Base-by-base conservation (phyloP, 2,797 vertebrate species). In the Xyrichtys novacula region DNA sequence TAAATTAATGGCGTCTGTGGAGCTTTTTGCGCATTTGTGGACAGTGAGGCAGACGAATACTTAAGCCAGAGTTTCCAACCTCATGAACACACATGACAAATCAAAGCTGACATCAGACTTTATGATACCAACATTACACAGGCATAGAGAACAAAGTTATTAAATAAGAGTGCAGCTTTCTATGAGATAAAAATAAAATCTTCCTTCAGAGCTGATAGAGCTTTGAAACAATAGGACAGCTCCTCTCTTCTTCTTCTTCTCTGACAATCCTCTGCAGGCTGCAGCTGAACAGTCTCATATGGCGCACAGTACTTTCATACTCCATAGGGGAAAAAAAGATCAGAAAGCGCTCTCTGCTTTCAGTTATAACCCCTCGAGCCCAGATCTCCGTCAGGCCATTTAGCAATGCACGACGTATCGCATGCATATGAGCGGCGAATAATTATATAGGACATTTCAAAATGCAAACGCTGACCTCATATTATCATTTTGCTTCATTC, bases 321-420 rank as follows among this genome's bases (percentile, higher is more conserved):
- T 48, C 22, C 1, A 46, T 22, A 32, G 31, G 15, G 16, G 43
- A 43, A 43, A 52, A 56, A 52, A 49, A 49, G 64, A 65, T 59
- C 6, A 63, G 28, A 70, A 61, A 57, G 57, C 40, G 54, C 56
- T 56, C 47, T 43, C 58, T n/a, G 44, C 47, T 83, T 71, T 78
- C 20, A 11, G n/a, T 25, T 39, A 25, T 15, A 39, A 12, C 57
- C 42, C 42, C 61, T 9, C 9, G 26, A 64, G 31, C 34, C 23
- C 2, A 15, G 38, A 72, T 81, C 7, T 22, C 52, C 53, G 56
- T 31, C 39, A 25, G 32, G 64, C 57, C 32, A 61, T 74, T 65
- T 44, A 44, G 53, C 22, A 60, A 52, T 22, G 22, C 19, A 20
- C 25, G 29, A 7, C 22, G 44, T 17, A 5, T 10, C 38, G 32